Evolutionary conservation across 2,888 invertebrate species (phyloP), one percentile per base, ranked within the genome.

Genomic region (Orthonevra nobilis): DNA sequence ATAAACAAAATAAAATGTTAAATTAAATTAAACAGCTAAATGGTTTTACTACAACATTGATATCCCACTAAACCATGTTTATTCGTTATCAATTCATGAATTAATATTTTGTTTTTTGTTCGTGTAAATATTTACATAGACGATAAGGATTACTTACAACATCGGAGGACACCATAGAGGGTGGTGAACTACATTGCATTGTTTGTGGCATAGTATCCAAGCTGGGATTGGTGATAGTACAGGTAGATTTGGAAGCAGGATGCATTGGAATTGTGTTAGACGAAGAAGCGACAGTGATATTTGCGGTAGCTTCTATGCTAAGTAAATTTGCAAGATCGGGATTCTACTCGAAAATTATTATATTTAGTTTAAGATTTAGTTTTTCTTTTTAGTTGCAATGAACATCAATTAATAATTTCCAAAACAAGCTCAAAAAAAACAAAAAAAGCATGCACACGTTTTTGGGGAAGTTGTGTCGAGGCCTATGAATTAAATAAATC

Each of bases 341-440:
- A 72, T 72, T 72, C 77, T 77, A 77, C 77, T 77, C 77, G 70
- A 77, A 60, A 77, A 64, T 72, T 72, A 70, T 70, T 70, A 60
- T 66, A 58, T 38, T 60, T 77, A 46, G 30, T 52, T 77, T 64
- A 19, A n/a, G 56, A 38, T 42, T 19, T 23, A 34, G 19, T 38
- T 61, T 61, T 42, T 42, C 6, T 52, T 28, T n/a, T n/a, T n/a
- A n/a, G n/a, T n/a, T n/a, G n/a, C n/a, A n/a, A n/a, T n/a, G n/a
- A n/a, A n/a, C n/a, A n/a, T n/a, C n/a, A n/a, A n/a, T n/a, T n/a
- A n/a, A n/a, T n/a, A n/a, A n/a, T n/a, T n/a, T n/a, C n/a, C n/a
- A n/a, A n/a, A n/a, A n/a, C n/a, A n/a, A n/a, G n/a, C n/a, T n/a
- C n/a, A n/a, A n/a, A n/a, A n/a, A n/a, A n/a, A n/a, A n/a, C n/a